Conservation (phyloP, 2,797 vertebrate genomes). For the Coracias cyanogaster region DNA sequence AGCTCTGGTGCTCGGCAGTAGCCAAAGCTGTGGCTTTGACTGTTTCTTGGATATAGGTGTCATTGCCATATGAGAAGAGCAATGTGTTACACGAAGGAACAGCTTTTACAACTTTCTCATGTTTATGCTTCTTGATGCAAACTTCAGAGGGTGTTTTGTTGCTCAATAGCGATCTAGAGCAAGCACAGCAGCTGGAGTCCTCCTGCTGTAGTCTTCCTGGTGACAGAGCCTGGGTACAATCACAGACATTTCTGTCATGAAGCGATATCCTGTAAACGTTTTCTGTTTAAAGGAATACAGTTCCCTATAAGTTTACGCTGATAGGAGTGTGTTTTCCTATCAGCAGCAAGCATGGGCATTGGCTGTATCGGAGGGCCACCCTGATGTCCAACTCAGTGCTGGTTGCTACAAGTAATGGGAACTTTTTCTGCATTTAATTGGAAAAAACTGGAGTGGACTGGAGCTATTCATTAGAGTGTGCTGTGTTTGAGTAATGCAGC, state of each 20-base stretch:
- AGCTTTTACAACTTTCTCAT: background rate
- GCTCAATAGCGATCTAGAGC: background rate
- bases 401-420: background rate
- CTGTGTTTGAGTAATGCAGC: background rate
- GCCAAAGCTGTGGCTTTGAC: background rate
- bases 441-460: background rate
- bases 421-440: background rate
- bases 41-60: background rate
- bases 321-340: background rate
- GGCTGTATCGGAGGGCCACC: background rate
- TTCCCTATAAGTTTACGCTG: no score
- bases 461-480: background rate
- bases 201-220: background rate
- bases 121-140: background rate
- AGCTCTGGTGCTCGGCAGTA: background rate
- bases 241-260: background rate
- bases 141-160: background rate
- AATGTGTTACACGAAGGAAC: accelerated
- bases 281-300: background rate
- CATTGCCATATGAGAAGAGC: background rate
- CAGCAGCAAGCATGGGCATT: background rate
- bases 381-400: background rate
- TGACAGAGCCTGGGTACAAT: background rate
- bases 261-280: background rate
- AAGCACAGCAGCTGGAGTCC: background rate